Evolutionary conservation across 2,888 invertebrate genomes (phyloP).

Genomic region (Pachymerium ferrugineum): DNA sequence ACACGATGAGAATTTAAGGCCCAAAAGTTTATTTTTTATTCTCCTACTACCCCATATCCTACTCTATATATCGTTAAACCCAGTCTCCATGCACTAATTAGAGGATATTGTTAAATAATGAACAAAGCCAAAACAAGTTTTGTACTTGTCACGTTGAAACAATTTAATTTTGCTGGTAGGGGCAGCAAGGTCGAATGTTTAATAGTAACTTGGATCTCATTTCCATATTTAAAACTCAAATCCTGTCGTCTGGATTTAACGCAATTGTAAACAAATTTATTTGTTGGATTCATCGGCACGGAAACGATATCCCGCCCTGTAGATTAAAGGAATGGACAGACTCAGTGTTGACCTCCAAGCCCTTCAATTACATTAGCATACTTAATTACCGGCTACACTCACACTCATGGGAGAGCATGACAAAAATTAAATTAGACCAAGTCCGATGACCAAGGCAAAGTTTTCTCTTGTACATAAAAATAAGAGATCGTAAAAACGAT

Average conservation of each 20-base stretch:
- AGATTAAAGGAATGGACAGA: background rate
- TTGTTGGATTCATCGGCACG: background rate
- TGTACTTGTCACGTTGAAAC: background rate
- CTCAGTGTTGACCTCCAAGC: background rate
- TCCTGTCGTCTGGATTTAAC: background rate
- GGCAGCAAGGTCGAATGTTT: background rate
- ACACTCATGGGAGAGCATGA: background rate
- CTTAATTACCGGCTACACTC: background rate
- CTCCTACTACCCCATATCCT: too few relatives aligned
- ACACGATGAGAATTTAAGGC: too few relatives aligned
- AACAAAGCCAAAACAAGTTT: conserved; percentile 9
- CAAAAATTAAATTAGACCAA: background rate
- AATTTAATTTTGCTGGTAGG: background rate
- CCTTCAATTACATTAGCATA: background rate
- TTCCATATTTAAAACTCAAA: background rate
- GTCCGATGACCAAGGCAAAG: too few relatives aligned
- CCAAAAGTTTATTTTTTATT: too few relatives aligned
- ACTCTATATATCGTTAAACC: too few relatives aligned
- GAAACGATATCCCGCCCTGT: conserved; percentile 4
- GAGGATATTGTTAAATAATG: background rate
- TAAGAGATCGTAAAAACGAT: background rate
- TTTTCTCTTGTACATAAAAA: background rate
- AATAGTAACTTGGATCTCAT: background rate
- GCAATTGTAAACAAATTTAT: conserved; percentile 1
- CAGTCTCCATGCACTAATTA: too few relatives aligned